Conservation (phyloP, 2,797 vertebrate genomes). For the Fistularia commersonii region DNA sequence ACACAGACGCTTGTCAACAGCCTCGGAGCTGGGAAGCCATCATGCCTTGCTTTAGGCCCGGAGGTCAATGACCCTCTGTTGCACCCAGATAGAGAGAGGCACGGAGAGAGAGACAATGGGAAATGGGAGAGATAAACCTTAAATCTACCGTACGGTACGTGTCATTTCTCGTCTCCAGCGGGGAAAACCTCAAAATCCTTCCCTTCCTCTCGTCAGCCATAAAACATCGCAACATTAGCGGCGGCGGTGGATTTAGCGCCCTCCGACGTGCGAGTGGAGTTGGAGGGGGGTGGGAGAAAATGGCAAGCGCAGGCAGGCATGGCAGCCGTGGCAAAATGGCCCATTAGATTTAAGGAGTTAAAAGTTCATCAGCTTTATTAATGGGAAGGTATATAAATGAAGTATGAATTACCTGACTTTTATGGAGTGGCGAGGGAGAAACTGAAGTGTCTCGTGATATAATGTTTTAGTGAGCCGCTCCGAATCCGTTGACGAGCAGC, state of each 20-base stretch:
- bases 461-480: conserved; percentile 72
- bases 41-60: conserved; percentile 85
- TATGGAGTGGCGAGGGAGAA: conserved; percentile 73
- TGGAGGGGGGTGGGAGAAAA: conserved; percentile 27
- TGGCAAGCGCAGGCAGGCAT: conserved; percentile 49
- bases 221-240: conserved; percentile 45
- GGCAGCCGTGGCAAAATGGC: conserved; percentile 67
- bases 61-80: conserved; percentile 86
- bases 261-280: conserved; percentile 28
- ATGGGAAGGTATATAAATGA: conserved; percentile 75
- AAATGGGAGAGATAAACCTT: conserved; percentile 19
- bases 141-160: conserved; percentile 41
- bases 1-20: conserved; percentile 94
- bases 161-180: conserved; percentile 56
- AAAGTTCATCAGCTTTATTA: conserved; percentile 79
- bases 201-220: conserved; percentile 46
- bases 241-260: conserved; percentile 48
- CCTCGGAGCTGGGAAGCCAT: conserved; percentile 83
- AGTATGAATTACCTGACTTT: conserved; percentile 77
- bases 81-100: conserved; percentile 56
- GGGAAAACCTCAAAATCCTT: conserved; percentile 55
- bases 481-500: conserved; percentile 66
- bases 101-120: conserved; percentile 12
- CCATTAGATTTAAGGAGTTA: conserved; percentile 75
- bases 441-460: conserved; percentile 71